Percentiles rank a stretch among this genome's conserved stretches.
Conservation (phyloP, 2,113 vertebrate genomes). For the Clarias magur region DNA sequence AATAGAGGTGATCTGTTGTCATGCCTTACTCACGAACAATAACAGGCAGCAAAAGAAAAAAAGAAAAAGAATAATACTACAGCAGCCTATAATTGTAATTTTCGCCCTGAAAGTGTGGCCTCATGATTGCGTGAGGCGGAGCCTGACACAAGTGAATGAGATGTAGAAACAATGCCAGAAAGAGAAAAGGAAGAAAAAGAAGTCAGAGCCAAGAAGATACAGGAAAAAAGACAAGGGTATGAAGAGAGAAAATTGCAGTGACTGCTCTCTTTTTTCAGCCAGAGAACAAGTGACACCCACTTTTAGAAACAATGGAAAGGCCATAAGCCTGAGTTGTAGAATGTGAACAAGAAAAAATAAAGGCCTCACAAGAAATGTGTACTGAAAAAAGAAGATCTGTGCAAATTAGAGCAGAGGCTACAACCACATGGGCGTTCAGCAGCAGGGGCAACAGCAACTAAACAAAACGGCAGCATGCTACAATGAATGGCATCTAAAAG, state of each 20-base stretch:
- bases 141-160: constrained; percentile 53
- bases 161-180: constrained; percentile 13
- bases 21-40: constrained; percentile 52
- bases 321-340: background rate
- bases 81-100: constrained; percentile 62
- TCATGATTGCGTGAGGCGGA: constrained; percentile 63
- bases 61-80: background rate
- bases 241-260: constrained; percentile 27
- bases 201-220: background rate
- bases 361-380: constrained; percentile 56
- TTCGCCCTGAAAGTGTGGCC: constrained; percentile 61
- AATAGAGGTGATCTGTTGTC: constrained; percentile 35
- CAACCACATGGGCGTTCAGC: background rate
- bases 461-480: constrained; percentile 21
- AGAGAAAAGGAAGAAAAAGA: background rate
- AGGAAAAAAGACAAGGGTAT: background rate
- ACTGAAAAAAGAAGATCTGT: constrained; percentile 49
- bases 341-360: constrained; percentile 16
- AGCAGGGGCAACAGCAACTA: background rate
- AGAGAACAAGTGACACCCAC: constrained; percentile 1
- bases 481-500: background rate
- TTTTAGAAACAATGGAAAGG: constrained; percentile 27
- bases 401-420: constrained; percentile 41
- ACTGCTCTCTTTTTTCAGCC: background rate
- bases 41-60: constrained; percentile 46